Percentiles rank a stretch among this genome's conserved stretches.
Evolutionary conservation across 2,113 vertebrate genomes (phyloP).

Genomic region (Ciconia boyciana): DNA sequence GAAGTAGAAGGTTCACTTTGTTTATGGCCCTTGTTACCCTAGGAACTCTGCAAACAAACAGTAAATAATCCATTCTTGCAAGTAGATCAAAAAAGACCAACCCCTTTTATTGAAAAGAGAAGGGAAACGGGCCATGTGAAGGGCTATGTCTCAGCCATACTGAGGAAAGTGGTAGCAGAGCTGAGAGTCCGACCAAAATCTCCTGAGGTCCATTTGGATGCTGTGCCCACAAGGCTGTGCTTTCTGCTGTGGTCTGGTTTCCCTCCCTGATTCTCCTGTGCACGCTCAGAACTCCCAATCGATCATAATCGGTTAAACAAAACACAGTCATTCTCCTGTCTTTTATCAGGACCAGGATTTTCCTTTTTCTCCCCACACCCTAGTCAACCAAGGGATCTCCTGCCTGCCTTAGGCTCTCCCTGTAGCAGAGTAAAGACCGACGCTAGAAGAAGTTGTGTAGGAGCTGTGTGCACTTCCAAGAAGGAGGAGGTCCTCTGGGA

Average conservation of each 20-base stretch:
- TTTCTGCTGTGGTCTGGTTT: not conserved
- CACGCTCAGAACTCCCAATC: not conserved
- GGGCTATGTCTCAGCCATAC: not conserved
- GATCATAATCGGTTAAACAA: rapidly evolving
- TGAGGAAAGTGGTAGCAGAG: not conserved
- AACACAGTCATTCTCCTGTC: not conserved
- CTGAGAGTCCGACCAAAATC: not conserved
- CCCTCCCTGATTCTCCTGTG: not conserved
- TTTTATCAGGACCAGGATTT: not conserved
- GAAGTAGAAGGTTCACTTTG: not conserved
- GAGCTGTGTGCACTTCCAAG: not conserved
- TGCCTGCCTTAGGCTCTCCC: not conserved
- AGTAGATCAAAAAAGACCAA: not conserved
- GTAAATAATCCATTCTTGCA: not conserved
- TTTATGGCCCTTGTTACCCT: not conserved
- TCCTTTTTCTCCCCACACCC: not conserved
- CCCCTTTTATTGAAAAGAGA: not conserved
- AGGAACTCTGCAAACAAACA: not conserved
- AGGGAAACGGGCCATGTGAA: not conserved
- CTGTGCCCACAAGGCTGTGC: not conserved
- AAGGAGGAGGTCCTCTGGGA: not conserved
- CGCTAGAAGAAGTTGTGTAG: not conserved
- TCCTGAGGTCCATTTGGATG: not conserved
- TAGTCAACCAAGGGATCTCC: not conserved
- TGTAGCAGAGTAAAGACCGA: not conserved